Base-by-base conservation (phyloP, 2,888 invertebrate species). In the Lasioglossum oenotherae region DNA sequence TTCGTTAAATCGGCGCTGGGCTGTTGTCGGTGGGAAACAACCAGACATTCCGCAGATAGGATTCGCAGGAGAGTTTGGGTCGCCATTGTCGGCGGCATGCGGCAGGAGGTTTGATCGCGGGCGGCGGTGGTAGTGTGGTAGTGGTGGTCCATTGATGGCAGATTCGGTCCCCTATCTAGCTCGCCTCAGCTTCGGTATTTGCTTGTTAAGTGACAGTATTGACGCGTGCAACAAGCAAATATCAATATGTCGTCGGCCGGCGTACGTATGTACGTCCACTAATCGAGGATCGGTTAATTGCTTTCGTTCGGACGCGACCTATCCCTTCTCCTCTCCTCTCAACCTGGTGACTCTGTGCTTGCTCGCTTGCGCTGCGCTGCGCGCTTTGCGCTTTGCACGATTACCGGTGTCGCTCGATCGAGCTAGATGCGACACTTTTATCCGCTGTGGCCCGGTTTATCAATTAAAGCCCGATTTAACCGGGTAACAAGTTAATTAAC, bases 191-290 rank as follows among this genome's bases (percentile, higher is more conserved):
- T 87, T 89, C 87, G 89, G 89, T 93, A 92, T 92, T 92, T 92
- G 91, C 90, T 88, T 88, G 91, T 89, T 90, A 91, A 91, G 89
- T 91, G 92, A 88, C 90, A 88, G 88, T 90, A 91, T 91, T 90
- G 92, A 92, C 89, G 92, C 89, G 88, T 88, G 84, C 86, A 88
- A 89, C 89, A 88, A 88, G 90, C 90, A 92, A 92, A 93, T 92
- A 91, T 89, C 92, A 89, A 91, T 92, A 90, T 90, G 89, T 87
- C 89, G 87, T 71, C 78, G 86, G 46, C 60, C 79, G 78, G 73
- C 80, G 84, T 82, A 78, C 82, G 80, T 82, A 75, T 81, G 80
- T 77, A 88, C 77, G 77, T 87, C 82, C 87, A 85, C 86, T 77
- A 87, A 87, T 88, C 84, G 78, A 82, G 73, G 76, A 81, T 80